Evolutionary conservation across 2,888 invertebrate species (phyloP), one percentile per base, ranked within the genome.

Genomic region (Cerceris ruficornis): DNA sequence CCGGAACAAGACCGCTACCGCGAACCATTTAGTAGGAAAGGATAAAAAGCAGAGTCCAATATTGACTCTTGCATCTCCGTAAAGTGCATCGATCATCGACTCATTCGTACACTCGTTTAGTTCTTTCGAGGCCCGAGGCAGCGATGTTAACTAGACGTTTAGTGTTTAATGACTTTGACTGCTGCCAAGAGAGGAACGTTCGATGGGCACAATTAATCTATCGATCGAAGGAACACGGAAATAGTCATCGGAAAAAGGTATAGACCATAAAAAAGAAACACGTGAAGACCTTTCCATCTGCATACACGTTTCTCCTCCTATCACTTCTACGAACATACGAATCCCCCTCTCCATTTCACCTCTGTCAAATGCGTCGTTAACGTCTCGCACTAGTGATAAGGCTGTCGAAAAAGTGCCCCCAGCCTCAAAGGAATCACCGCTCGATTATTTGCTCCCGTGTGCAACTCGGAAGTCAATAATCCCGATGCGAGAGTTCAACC

Each of bases 141-240:
- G 28, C 82, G 70, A 75, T 80, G 71, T 75, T 80, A 69, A 68
- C 75, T 68, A 55, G 68, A 60, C 77, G 82, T 83, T 83, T 75
- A 80, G 80, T 80, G 66, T 80, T 77, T 83, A 83, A 82, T 83
- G 80, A 83, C 75, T 72, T 61, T 54, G 62, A 68, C 70, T 64
- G 60, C 58, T 67, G 46, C 54, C 61, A 17, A 59, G 49, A 46
- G 72, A 58, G 62, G 59, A 68, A 75, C 69, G 61, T 57, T 73
- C 67, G 69, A 69, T 79, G 67, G 65, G 55, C 73, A 52, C 64
- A 71, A 69, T 62, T 70, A 61, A 66, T 75, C 70, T 74, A 81
- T 71, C 75, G 55, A 67, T 80, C 76, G 8, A 69, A 68, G 43
- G 62, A 57, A 43, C 62, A 52, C 46, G 80, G 58, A 75, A 76